A percentile compares a stretch with the other conserved stretches of the same genome.
phyloP scores from a whole-genome alignment of 2,113 vertebrate genomes.

The Trichechus manatus region DNA sequence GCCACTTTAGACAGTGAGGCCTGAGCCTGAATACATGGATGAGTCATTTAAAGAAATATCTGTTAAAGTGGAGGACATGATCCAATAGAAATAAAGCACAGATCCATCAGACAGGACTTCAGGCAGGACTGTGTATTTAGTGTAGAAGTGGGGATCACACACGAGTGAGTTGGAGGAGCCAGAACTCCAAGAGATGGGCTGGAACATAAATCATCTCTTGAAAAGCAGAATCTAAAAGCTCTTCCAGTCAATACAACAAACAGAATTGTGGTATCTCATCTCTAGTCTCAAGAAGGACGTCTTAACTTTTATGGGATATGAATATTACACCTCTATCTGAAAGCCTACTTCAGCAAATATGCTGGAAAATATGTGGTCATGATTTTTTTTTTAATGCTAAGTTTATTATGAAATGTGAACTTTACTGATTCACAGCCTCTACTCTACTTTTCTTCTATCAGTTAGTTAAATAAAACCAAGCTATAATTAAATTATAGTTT shows the following conservation, averaged over 20 bases:
- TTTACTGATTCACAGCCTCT: background rate
- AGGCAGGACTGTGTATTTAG: background rate
- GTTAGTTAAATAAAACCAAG: conserved; percentile 36
- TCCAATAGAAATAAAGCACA: background rate
- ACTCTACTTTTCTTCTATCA: background rate
- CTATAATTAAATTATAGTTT: background rate
- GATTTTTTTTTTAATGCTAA: background rate
- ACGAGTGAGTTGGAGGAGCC: background rate
- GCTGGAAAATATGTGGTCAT: background rate
- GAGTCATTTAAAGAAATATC: background rate
- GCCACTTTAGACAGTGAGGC: background rate
- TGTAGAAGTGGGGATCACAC: background rate
- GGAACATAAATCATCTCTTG: background rate
- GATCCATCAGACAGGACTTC: fast-evolving
- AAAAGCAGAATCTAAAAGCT: background rate
- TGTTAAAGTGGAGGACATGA: background rate
- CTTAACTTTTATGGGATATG: background rate
- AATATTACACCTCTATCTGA: background rate
- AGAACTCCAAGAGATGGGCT: background rate
- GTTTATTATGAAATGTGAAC: background rate
- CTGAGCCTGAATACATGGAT: background rate
- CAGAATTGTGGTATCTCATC: background rate
- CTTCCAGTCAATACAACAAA: background rate
- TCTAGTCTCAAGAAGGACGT: background rate
- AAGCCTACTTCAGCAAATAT: background rate